Evolutionary conservation across 1,140 invertebrate species (phyloP), one percentile per base, ranked within the genome.

Genomic region (Cherax destructor): DNA sequence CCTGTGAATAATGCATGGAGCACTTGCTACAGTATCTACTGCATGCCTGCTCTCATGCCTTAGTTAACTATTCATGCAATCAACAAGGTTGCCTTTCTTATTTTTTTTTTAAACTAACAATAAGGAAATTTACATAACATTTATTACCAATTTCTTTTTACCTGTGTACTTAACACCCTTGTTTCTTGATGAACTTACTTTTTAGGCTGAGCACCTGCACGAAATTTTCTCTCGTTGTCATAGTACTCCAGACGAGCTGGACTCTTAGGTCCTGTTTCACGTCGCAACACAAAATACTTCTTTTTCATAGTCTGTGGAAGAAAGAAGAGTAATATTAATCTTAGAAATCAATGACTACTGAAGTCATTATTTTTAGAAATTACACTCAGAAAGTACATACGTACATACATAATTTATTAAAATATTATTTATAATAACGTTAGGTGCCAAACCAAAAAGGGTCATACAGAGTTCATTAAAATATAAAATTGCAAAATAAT

Each of bases 231-330:
- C 83, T 91, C 89, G 61, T 76, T 84, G 61, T 91, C 89, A 18
- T 91, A 91, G 65, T 91, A 91, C 59, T 91, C 89, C 49, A 91
- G 56, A 52, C 89, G 89, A 7, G 89, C 89, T 4, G 89, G 89
- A 47, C 30, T 78, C 10, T 86, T 49, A 21, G 89, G 76, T 24
- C 89, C 89, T 1, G 83, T 91, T 49, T 85, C 89, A n/a, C 83
- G 83, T 10, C 89, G 89, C 21, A 91, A 76, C 3, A 91, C 89
- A 72, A 85, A 91, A 78, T 79, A 91, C 76, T 91, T 91, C 76
- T 79, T 85, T 41, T 91, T 91, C 89, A 91, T 91, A 6, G 89
- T 91, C 89, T 91, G 85, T 21, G 76, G 74, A 80, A 61, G 47
- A 61, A 83, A 41, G 83, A 69, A 72, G 16, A 24, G 16, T 65